Evolutionary conservation across 2,113 vertebrate genomes (phyloP).

Genomic region (Xiphophorus hellerii): DNA sequence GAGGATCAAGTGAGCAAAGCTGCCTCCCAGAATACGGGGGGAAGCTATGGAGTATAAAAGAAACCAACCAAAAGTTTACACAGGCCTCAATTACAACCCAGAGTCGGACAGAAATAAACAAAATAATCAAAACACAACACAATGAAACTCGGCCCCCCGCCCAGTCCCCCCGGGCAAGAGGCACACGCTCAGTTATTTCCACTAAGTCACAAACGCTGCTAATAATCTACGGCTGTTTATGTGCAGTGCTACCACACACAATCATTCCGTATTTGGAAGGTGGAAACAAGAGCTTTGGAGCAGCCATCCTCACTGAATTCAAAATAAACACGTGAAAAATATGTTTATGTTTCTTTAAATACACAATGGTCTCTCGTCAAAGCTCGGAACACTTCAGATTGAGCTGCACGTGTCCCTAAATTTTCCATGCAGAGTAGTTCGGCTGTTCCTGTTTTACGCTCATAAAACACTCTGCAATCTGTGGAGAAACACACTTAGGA

Average conservation of each 20-base stretch:
- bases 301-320: neutral
- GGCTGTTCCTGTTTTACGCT: neutral
- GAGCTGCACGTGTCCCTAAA: neutral
- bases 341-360: neutral
- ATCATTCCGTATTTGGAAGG: constrained; percentile 54
- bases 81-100: constrained; percentile 78
- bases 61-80: constrained; percentile 73
- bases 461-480: too few species aligned
- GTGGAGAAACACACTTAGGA: neutral
- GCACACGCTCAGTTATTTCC: constrained; percentile 7
- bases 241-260: constrained; percentile 25
- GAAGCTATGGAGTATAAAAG: constrained; percentile 53
- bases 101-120: constrained; percentile 77
- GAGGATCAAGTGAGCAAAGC: constrained; percentile 60
- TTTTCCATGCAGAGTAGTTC: neutral
- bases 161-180: constrained; percentile 22
- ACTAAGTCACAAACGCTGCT: constrained; percentile 43
- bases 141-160: constrained; percentile 65
- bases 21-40: constrained; percentile 64
- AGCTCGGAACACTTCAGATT: neutral
- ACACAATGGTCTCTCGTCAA: neutral
- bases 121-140: constrained; percentile 73
- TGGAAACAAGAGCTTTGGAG: constrained; percentile 2
- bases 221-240: constrained; percentile 45
- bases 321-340: neutral